Base-by-base conservation (phyloP, 2,888 invertebrate species). In the Chrysolina americana region DNA sequence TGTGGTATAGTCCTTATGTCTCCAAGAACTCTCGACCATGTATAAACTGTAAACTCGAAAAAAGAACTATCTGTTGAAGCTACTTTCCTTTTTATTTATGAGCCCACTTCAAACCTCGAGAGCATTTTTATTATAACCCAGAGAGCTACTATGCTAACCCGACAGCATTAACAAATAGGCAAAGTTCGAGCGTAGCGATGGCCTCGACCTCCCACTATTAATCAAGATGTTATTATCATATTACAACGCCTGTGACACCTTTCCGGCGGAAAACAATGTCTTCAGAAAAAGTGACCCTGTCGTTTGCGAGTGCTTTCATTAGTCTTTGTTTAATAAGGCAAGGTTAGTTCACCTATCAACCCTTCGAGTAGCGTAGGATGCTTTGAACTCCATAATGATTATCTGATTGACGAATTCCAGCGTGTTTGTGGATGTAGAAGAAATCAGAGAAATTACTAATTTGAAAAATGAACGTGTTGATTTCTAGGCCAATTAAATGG, bases 111-210 rank as follows among this genome's bases (percentile, higher is more conserved):
- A 66, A 64, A 66, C 70, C 65, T 68, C 17, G 15, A 41, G 36
- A 50, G 36, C 62, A 62, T 72, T 76, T 74, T 76, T 70, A 74
- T 71, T 65, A 70, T 48, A 68, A 59, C 59, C 71, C 65, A 28
- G 47, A 41, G 56, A 69, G 73, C 71, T 56, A 69, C 63, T 73
- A 68, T 76, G 69, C 66, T 47, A 63, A 75, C 74, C 65, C 79
- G 84, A 83, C 84, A 83, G 82, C 81, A 83, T 83, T 85, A 86
- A 85, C 85, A 83, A 85, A 86, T 85, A 85, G 85, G 83, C 83
- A 82, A 85, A 86, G 86, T 86, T 86, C 83, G 85, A 81, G 81
- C 81, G 82, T 81, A 82, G 82, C 83, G 81, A 78, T 82, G 83
- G 84, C 81, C 82, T 80, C 82, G 81, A 81, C 81, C 81, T 74